Conservation (phyloP, 1,140 invertebrate species). For the Artemia franciscana region DNA sequence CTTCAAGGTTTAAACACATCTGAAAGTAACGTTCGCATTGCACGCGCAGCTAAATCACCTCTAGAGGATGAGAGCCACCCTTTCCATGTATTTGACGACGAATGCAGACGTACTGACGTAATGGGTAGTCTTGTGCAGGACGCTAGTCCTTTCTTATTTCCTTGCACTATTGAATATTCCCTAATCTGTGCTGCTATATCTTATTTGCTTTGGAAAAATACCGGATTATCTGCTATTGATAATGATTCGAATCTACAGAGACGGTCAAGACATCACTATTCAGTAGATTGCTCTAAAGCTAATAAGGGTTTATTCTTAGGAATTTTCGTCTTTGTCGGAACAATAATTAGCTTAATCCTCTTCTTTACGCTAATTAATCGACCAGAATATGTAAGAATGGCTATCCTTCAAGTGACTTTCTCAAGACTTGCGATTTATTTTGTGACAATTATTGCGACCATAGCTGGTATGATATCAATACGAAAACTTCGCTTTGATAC, state of each 20-base stretch:
- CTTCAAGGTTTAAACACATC: too few relatives aligned
- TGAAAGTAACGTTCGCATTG: too few relatives aligned
- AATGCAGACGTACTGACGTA: slow-evolving; percentile 65
- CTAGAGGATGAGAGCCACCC: too few relatives aligned
- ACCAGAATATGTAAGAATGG: slow-evolving; percentile 52
- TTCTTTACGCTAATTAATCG: slow-evolving; percentile 80
- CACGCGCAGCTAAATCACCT: too few relatives aligned
- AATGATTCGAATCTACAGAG: too few relatives aligned
- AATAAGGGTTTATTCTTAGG: slow-evolving; percentile 85
- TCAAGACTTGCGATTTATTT: slow-evolving; percentile 70
- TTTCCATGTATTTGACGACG: too few relatives aligned
- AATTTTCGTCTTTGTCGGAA: slow-evolving; percentile 68
- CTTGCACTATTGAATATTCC: slow-evolving; percentile 88
- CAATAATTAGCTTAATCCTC: slow-evolving; percentile 77
- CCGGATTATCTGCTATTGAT: too few relatives aligned
- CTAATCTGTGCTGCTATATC: slow-evolving; percentile 81
- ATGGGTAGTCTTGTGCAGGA: slow-evolving; percentile 78
- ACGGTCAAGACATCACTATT: slow-evolving; percentile 67
- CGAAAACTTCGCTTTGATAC: slow-evolving; percentile 58
- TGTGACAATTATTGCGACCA: slow-evolving; percentile 53
- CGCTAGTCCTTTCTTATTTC: slow-evolving; percentile 68
- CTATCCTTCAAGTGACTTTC: slow-evolving; percentile 71
- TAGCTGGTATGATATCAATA: slow-evolving; percentile 56
- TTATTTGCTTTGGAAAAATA: slow-evolving; percentile 30
- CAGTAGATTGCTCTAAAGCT: slow-evolving; percentile 75